Base-by-base conservation (phyloP, 1,140 invertebrate species). In the Drosophila jambulina region DNA sequence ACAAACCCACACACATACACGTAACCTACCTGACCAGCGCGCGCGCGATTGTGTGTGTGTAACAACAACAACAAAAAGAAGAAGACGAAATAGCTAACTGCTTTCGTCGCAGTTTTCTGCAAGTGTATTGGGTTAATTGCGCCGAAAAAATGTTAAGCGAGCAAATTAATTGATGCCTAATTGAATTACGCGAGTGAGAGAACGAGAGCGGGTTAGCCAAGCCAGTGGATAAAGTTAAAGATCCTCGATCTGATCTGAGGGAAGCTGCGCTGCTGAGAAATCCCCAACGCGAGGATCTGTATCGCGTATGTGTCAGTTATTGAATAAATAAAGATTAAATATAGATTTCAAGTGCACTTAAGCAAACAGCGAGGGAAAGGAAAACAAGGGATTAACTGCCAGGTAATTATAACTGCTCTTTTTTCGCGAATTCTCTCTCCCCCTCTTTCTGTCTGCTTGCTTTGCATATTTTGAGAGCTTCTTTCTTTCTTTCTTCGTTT, bases 281-380 rank as follows among this genome's bases (percentile, higher is more conserved):
- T 88, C 84, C 85, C 85, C 67, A 79, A 75, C 85, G 85, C 85
- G 85, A 90, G 86, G 81, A 91, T 90, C 78, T 69, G 78, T 90
- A 90, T 90, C 86, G 85, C 53, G 81, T 84, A 34, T 67, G 71
- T 71, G 79, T 61, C 48, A 75, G 56, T 63, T 75, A 77, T 36
- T 25, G 21, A 56, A 56, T 40, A 43, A 61, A 68, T 85, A 90
- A 81, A 81, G 75, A 81, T 81, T 85, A 90, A 85, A 79, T 75
- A 84, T 81, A 85, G 78, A 85, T 75, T 72, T 68, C 75, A 85
- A 85, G 75, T 85, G 71, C 85, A 88, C 74, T 81, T 90, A 78
- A 84, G 49, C 67, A 78, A 81, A 88, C 62, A 53, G 10, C 38
- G 19, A 32, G 40, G 19, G 63, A 64, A 21, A 64, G 42, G 21